These are phyloP conservation scores for Falco columbarius DNA, from an alignment of 2,797 vertebrate genomes.

Conservation along the genomic window DNA sequence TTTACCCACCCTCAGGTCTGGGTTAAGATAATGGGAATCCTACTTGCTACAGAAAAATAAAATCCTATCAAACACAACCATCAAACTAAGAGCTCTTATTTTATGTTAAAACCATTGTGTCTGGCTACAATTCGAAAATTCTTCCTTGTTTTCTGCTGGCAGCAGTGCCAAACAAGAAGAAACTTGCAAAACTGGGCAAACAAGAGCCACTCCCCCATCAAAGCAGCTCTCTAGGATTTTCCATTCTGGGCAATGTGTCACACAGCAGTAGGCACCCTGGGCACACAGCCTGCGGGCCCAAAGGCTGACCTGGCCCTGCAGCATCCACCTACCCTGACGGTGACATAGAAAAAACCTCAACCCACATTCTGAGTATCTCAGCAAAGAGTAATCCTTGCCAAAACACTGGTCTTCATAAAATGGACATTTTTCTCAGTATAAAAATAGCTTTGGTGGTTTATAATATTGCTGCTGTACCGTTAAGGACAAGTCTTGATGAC, in stretches of 20 bases:
- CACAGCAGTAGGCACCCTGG: neutral
- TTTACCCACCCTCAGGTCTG: neutral
- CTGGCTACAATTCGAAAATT: neutral
- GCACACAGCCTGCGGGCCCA: accelerated
- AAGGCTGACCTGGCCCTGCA: neutral
- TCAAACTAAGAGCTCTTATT: neutral
- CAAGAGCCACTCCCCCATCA: neutral
- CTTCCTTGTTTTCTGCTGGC: neutral
- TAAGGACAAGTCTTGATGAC: neutral
- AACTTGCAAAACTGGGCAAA: neutral
- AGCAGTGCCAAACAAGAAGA: neutral
- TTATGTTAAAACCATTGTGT: neutral
- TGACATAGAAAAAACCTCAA: neutral
- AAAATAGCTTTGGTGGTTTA: neutral
- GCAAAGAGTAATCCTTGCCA: neutral
- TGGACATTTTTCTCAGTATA: neutral
- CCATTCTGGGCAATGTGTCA: neutral
- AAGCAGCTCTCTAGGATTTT: neutral
- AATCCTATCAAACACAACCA: neutral
- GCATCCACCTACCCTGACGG: neutral
- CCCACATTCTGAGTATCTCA: neutral
- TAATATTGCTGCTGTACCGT: neutral
- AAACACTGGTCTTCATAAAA: neutral
- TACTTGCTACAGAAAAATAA: neutral
- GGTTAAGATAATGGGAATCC: neutral